Evolutionary conservation across 2,113 vertebrate genomes (phyloP), one percentile per base, ranked within the genome.

Genomic region (Fregata magnificens): DNA sequence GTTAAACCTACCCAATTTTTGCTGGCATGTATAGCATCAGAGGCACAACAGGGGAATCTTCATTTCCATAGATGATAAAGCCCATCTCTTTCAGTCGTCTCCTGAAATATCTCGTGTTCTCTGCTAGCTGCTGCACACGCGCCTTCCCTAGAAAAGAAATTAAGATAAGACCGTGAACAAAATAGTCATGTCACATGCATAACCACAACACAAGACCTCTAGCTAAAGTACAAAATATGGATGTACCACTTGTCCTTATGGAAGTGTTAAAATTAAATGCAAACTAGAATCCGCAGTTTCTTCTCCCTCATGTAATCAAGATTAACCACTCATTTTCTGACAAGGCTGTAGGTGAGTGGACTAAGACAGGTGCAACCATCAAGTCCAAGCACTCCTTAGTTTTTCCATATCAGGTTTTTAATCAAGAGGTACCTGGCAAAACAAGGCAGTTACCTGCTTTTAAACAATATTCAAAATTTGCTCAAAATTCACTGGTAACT

Each of bases 21-120:
- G 99, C 99, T 26, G 99, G 99, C 99, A 99, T 99, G 94, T 99
- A 99, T 42, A 99, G 98, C 99, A 99, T 99, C 96, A 99, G 95
- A 92, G 99, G 99, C 63, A 99, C 99, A 53, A 99, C 99, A 4
- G 99, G 99, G 4, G 99, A 99, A 93, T 99, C 99, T 61, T 99
- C 98, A 91, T 99, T 99, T 86, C 99, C 99, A 42, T 99, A 99
- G 97, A 99, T 99, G 93, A 99, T 99, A 96, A 99, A 99, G 82
- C 99, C 99, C 99, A 99, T 99, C 61, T 99, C 98, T 14, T 98
- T 98, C 86, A 99, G 99, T 91, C 98, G 98, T 80, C 99, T 98
- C 90, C 99, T 98, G 97, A 99, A 99, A 92, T 99, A 99, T 38
- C 95, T 98, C 0, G 99, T 99, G 96, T 99, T 99, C 81, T 99